Evolutionary conservation across 2,113 vertebrate genomes (phyloP).

Genomic region (Lathamus discolor): DNA sequence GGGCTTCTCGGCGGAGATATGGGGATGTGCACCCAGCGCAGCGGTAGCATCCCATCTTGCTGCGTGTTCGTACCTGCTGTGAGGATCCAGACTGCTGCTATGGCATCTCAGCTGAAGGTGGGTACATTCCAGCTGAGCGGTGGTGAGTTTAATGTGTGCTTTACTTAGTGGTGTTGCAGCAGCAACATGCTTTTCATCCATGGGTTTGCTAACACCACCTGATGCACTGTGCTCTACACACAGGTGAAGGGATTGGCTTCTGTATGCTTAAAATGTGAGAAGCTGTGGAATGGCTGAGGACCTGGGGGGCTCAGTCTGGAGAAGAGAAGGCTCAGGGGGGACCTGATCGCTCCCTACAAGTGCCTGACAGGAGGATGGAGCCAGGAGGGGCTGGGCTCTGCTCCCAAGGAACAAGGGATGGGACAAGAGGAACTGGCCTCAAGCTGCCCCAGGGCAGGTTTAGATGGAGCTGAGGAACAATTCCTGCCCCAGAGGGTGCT

Average conservation of each 20-base stretch:
- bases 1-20: neutral
- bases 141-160: neutral
- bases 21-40: neutral
- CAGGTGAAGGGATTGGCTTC: neutral
- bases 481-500: too few relatives aligned
- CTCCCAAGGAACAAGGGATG: neutral
- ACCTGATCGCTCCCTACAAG: neutral
- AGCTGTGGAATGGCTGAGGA: neutral
- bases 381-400: neutral
- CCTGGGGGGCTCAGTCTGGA: neutral
- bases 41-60: fast-evolving
- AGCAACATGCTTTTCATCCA: neutral
- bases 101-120: neutral
- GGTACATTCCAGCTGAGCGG: neutral
- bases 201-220: neutral
- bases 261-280: neutral
- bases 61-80: fast-evolving
- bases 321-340: neutral
- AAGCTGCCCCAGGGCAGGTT: too few relatives aligned
- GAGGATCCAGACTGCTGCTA: neutral
- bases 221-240: fast-evolving
- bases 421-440: neutral
- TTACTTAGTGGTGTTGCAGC: neutral
- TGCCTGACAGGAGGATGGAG: neutral
- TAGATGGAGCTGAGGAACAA: too few relatives aligned